phyloP scores from a whole-genome alignment of 2,113 vertebrate genomes.

The Seriola rivoliana region DNA sequence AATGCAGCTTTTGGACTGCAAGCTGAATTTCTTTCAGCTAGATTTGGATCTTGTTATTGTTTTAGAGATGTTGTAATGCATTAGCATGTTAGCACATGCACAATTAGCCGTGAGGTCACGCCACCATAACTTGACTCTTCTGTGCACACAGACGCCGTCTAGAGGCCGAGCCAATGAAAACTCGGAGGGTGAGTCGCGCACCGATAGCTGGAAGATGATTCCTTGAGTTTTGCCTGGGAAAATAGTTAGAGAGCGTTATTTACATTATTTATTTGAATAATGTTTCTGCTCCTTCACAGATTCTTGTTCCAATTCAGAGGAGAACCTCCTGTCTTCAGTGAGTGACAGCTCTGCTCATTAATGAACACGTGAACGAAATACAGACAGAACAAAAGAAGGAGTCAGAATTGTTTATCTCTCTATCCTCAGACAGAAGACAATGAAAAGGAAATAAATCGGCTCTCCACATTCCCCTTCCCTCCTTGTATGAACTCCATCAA shows the following conservation, averaged over 20 bases:
- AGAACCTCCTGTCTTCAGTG: slow-evolving; percentile 78
- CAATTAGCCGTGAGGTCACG: background rate
- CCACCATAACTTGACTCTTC: slow-evolving; percentile 4
- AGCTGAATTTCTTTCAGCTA: background rate
- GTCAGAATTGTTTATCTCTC: background rate
- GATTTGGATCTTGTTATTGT: background rate
- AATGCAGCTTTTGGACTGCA: slow-evolving; percentile 15
- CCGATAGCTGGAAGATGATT: background rate
- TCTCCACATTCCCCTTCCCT: slow-evolving; percentile 94
- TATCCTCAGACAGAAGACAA: slow-evolving; percentile 78
- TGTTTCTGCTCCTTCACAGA: slow-evolving; percentile 59
- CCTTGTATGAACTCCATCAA: slow-evolving; percentile 93
- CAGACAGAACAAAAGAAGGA: background rate
- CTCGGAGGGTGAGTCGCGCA: slow-evolving; percentile 71
- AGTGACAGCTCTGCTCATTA: slow-evolving; percentile 42
- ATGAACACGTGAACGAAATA: background rate
- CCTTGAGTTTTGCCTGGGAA: background rate
- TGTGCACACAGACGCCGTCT: slow-evolving; percentile 71
- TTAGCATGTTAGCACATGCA: slow-evolving; percentile 31
- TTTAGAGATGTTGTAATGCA: background rate
- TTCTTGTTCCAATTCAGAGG: slow-evolving; percentile 81
- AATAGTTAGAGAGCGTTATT: background rate
- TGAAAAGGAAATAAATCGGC: slow-evolving; percentile 94
- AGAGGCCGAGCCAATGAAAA: slow-evolving; percentile 67
- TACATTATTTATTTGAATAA: background rate